Percentiles rank a stretch among this genome's conserved stretches.
phyloP scores from a whole-genome alignment of 35 echinoderm and acorn worm genomes.

The Chiridota heheva region DNA sequence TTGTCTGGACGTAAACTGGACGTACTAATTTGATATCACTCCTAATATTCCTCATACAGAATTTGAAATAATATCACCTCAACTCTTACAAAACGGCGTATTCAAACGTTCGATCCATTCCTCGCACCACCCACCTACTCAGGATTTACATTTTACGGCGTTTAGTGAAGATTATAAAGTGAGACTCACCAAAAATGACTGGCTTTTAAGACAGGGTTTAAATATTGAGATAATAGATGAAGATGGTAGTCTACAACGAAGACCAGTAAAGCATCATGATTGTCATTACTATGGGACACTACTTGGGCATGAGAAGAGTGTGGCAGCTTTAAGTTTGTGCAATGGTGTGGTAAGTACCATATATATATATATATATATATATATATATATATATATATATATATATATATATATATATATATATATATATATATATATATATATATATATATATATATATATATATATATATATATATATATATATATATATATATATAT shows the following conservation, averaged over 20 bases:
- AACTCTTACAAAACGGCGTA: conserved; percentile 25
- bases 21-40: no score
- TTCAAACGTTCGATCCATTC: conserved; percentile 34
- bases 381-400: not conserved
- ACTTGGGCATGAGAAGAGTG: conserved; percentile 42
- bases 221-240: conserved; percentile 45
- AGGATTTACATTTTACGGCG: conserved; percentile 57
- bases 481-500: no score
- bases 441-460: no score
- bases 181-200: conserved; percentile 53
- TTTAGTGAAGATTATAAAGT: conserved; percentile 44
- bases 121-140: not conserved
- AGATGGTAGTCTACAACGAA: conserved; percentile 42
- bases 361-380: not conserved
- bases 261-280: not conserved
- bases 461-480: no score
- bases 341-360: conserved; percentile 71
- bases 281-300: conserved; percentile 66
- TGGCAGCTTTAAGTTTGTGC: conserved; percentile 68
- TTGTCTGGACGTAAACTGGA: no score
- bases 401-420: not conserved
- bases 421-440: no score
- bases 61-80: conserved; percentile 55
- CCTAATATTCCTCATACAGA: not conserved
- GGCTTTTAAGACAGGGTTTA: conserved; percentile 57